A percentile compares a stretch with the other conserved stretches of the same genome.
Evolutionary conservation across 2,113 vertebrate species (phyloP).

Genomic region (Paramormyrops kingsleyae): DNA sequence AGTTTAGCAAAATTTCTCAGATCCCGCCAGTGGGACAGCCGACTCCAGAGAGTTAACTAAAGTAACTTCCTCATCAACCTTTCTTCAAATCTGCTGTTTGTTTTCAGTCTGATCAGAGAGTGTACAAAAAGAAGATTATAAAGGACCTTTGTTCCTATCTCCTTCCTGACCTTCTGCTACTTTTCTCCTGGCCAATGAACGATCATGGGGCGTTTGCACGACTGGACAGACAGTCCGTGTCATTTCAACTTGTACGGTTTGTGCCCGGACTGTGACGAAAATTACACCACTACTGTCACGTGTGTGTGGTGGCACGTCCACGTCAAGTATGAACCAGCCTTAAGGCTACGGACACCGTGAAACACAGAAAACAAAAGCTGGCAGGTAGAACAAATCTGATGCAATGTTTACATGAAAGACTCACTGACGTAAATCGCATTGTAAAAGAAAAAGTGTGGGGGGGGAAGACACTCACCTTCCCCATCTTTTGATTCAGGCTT

Average conservation of each 20-base stretch:
- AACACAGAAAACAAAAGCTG: background rate
- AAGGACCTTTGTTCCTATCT: background rate
- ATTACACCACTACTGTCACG: background rate
- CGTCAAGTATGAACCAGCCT: background rate
- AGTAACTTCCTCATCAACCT: background rate
- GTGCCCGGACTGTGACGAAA: background rate
- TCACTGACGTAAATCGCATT: background rate
- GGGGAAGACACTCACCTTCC: conserved; percentile 64
- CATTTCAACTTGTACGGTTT: background rate
- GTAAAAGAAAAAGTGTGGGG: background rate
- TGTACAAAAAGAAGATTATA: background rate
- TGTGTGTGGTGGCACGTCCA: background rate
- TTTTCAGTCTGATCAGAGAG: background rate
- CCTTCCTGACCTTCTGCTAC: no score
- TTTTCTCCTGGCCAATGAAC: no score
- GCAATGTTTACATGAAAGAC: background rate
- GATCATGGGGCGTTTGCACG: no score
- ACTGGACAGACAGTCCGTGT: background rate
- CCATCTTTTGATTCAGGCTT: conserved; percentile 77
- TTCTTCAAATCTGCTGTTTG: background rate
- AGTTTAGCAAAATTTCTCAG: no score
- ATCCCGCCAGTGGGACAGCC: no score
- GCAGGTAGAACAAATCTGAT: background rate
- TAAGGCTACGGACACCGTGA: background rate
- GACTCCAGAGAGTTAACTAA: no score